phyloP scores from a whole-genome alignment of 2,113 vertebrate species.

The Martes martes region DNA sequence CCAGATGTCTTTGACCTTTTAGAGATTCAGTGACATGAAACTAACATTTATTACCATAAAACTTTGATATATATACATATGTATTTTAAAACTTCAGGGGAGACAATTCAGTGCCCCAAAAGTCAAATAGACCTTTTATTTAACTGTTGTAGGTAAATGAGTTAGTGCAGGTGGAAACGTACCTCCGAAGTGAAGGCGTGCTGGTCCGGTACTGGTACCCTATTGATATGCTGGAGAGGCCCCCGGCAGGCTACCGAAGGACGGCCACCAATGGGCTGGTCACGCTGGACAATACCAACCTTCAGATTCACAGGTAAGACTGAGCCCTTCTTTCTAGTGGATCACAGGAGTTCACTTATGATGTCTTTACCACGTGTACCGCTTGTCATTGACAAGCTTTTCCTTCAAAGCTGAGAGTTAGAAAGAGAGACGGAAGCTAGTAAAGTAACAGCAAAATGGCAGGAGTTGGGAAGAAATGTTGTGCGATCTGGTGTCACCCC shows the following conservation, averaged over 20 bases:
- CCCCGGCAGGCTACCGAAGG: conserved; percentile 93
- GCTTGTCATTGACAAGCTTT: not conserved
- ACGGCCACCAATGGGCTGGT: conserved; percentile 96
- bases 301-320: conserved; percentile 95
- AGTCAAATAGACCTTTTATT: not conserved
- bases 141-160: conserved; percentile 89
- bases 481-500: too few species aligned
- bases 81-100: not conserved
- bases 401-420: not conserved
- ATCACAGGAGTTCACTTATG: not conserved
- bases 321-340: not conserved
- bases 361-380: not conserved
- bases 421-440: not conserved
- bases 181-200: conserved; percentile 95
- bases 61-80: not conserved
- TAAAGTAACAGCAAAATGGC: not conserved
- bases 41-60: not conserved
- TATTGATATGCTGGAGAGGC: conserved; percentile 96
- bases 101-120: not conserved
- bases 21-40: not conserved
- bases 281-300: conserved; percentile 96
- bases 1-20: conserved; percentile 1
- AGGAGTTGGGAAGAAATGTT: not conserved
- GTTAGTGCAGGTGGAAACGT: conserved; percentile 96
- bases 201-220: conserved; percentile 99